Evolutionary conservation across 2,797 vertebrate species (phyloP), one percentile per base, ranked within the genome.

Genomic region (Clarias laeviceps): DNA sequence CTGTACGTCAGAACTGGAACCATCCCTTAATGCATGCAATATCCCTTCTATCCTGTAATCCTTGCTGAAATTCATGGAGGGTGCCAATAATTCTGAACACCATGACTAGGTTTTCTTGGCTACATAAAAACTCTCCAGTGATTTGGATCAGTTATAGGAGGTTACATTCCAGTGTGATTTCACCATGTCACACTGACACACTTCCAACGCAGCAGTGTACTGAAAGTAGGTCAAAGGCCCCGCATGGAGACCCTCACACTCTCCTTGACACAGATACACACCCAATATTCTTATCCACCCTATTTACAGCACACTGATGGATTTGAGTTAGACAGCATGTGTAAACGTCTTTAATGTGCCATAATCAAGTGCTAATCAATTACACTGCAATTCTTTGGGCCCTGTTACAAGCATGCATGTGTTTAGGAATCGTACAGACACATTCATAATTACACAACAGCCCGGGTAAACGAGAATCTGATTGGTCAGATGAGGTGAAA

Each of bases 221-320:
- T 50, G 77, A 87, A 87, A 88, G 74, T 88, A 87, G 73, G 73
- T 57, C 73, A 76, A 34, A 59, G 37, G 74, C 29, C 9, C 24
- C 1, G 20, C 74, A 59, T 15, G 56, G 56, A 78, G 74, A 78
- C 74, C 50, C 74, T 78, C 54, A 34, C 29, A 5, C 50, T 34
- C 17, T 11, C 20, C 18, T 27, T 5, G 29, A 78, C 54, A 59
- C 29, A 15, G 18, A 78, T 24, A 29, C 50, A 57, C 73, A 76
- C 17, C 54, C 27, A 32, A 27, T 32, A 5, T 22, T 12, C 73
- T 76, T 27, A 11, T 57, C 27, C 3, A 76, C 54, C 15, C 50
- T 4, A 29, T 17, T 4, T 18, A 29, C 50, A 76, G 73, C 45
- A 56, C 7, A 5, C 0, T 20, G 27, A 76, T 24, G n/a, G 24